Conservation (phyloP, 1,140 invertebrate species). For the Zaprionus africanus region DNA sequence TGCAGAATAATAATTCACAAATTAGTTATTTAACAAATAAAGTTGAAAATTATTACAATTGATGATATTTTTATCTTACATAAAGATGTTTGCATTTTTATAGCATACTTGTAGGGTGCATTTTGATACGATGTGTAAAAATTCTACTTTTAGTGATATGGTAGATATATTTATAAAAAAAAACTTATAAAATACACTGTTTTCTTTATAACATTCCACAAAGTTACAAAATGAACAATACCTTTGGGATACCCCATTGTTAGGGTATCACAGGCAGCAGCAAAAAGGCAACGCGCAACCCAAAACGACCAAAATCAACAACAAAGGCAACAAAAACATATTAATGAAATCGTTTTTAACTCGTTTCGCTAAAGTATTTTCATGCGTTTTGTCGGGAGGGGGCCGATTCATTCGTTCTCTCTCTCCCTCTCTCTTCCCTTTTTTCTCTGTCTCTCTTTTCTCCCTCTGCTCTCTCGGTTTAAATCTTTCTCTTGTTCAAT, state of each 20-base stretch:
- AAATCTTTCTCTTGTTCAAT: slow-evolving; percentile 3
- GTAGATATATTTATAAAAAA: neutral
- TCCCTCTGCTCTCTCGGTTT: neutral
- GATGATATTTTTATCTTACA: too few relatives aligned
- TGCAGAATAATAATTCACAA: too few relatives aligned
- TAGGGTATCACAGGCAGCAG: slow-evolving; percentile 32
- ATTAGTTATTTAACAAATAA: too few relatives aligned
- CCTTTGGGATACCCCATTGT: neutral
- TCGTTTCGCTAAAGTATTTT: slow-evolving; percentile 78
- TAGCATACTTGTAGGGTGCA: slow-evolving; percentile 43
- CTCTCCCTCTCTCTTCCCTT: neutral
- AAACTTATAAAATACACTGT: neutral
- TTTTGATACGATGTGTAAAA: neutral
- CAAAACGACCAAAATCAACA: slow-evolving; percentile 48
- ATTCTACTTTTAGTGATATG: neutral
- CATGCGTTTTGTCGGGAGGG: slow-evolving; percentile 43
- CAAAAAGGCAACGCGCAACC: slow-evolving; percentile 27
- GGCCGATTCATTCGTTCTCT: slow-evolving; percentile 16
- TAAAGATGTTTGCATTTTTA: neutral
- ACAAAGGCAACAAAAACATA: slow-evolving; percentile 70
- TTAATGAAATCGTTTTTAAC: slow-evolving; percentile 82
- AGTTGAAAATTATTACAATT: too few relatives aligned
- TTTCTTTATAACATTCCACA: neutral
- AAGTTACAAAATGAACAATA: neutral
- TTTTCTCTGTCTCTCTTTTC: neutral